Percentiles rank a stretch among this genome's conserved stretches.
Evolutionary conservation across 2,797 vertebrate genomes (phyloP).

Genomic region (Tympanoctomys barrerae): DNA sequence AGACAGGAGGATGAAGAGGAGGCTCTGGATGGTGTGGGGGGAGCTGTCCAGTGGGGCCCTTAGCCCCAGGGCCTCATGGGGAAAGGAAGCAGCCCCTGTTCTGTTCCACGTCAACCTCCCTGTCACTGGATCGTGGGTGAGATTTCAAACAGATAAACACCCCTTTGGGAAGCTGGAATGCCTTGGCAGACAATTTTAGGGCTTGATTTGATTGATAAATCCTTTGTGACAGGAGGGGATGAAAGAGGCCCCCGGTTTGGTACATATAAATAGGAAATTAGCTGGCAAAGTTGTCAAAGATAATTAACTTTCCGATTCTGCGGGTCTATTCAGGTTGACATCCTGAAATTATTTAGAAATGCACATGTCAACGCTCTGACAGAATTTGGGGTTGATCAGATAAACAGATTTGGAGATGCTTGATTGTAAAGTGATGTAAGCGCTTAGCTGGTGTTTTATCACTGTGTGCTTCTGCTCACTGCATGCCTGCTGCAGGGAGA

Average conservation of each 20-base stretch:
- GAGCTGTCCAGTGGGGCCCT: background rate
- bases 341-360: conserved; percentile 94
- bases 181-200: conserved; percentile 90
- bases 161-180: conserved; percentile 90
- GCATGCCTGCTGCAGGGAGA: background rate
- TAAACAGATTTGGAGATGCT: conserved; percentile 95
- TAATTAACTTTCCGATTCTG: conserved; percentile 95
- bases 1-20: conserved; percentile 48
- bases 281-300: conserved; percentile 95
- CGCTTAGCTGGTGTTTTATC: conserved; percentile 88
- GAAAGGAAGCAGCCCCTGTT: conserved; percentile 84
- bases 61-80: conserved; percentile 29
- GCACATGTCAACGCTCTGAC: conserved; percentile 95
- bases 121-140: conserved; percentile 90
- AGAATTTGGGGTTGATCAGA: conserved; percentile 95
- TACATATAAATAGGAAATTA: conserved; percentile 97
- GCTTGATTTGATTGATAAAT: conserved; percentile 95
- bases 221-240: conserved; percentile 92
- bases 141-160: conserved; percentile 92
- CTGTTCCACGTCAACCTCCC: conserved; percentile 88
- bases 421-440: conserved; percentile 95
- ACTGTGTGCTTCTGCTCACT: conserved; percentile 52
- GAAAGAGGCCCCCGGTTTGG: conserved; percentile 92
- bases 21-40: background rate
- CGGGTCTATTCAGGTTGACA: conserved; percentile 96